Base-by-base conservation (phyloP, 2,888 invertebrate species). In the Tenthredo mesomela region DNA sequence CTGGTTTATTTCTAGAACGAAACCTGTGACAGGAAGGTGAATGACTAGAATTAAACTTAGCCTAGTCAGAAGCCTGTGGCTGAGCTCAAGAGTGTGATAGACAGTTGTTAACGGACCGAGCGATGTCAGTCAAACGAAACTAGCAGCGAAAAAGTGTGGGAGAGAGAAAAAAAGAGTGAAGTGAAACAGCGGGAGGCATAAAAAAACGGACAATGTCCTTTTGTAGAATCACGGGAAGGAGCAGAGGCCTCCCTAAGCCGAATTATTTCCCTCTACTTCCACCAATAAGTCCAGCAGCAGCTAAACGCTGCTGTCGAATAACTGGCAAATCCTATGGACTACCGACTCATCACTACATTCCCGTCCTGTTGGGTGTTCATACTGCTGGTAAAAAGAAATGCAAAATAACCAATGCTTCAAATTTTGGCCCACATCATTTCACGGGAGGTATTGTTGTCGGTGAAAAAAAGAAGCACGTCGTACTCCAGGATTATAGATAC, bases 211-310 rank as follows among this genome's bases (percentile, higher is more conserved):
- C 67, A 75, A 96, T 96, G 95, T 96, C 96, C 91, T 96, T 96
- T 93, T 97, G 97, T 93, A 96, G 97, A 93, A 97, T 97, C 89
- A 97, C 97, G 86, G 96, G 97, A 90, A 96, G 96, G 92, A 96
- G 97, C 93, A 95, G 96, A 89, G 96, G 96, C 90, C 95, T 97
- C 90, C 97, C 97, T 83, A 96, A 97, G 91, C 97, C 97, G 84
- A 97, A 97, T 93, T 97, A 97, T 92, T 96, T 97, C 91, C 97
- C 97, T 29, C 94, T 97, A 82, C 94, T 97, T 88, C 96, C 97
- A 73, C 97, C 97, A 4, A 96, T 97, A 86, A 97, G 97, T 78
- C 97, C 97, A 18, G 97, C 96, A n/a, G 97, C 97, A 91, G 97
- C 97, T 1, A 96, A 96, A 90, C 95, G 97, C 86, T 96, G 96